Evolutionary conservation across 2,113 vertebrate genomes (phyloP).

Genomic region (Lophochroa leadbeateri): DNA sequence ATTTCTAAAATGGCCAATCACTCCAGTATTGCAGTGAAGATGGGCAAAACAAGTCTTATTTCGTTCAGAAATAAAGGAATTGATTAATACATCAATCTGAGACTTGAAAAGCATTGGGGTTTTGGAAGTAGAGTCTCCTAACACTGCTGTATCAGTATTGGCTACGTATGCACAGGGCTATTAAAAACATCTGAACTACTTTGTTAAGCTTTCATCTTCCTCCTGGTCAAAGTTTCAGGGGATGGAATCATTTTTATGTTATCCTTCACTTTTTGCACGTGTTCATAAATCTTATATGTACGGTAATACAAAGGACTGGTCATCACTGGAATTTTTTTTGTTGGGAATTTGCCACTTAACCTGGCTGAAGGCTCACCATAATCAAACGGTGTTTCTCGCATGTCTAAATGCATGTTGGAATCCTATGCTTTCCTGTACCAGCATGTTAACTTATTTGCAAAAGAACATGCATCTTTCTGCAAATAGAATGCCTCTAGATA

Average conservation of each 20-base stretch:
- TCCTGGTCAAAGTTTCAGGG: neutral
- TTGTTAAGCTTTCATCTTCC: neutral
- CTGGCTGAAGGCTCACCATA: neutral
- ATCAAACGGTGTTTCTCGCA: neutral
- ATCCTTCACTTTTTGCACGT: neutral
- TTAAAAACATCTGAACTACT: neutral
- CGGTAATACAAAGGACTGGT: neutral
- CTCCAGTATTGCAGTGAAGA: neutral
- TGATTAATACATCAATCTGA: neutral
- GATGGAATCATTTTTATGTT: neutral
- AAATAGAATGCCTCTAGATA: neutral
- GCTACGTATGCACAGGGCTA: neutral
- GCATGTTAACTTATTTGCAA: neutral
- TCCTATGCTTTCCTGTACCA: neutral
- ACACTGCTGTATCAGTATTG: neutral
- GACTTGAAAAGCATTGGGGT: neutral
- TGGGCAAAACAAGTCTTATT: neutral
- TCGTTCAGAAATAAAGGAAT: neutral
- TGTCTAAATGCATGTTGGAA: neutral
- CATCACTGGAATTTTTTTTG: neutral
- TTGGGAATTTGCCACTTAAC: neutral
- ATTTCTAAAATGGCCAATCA: neutral
- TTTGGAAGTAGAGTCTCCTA: neutral
- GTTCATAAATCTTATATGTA: neutral
- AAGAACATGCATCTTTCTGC: neutral